Evolutionary conservation across 2,888 invertebrate genomes (phyloP).

Genomic region (Chromoteleia sp.): DNA sequence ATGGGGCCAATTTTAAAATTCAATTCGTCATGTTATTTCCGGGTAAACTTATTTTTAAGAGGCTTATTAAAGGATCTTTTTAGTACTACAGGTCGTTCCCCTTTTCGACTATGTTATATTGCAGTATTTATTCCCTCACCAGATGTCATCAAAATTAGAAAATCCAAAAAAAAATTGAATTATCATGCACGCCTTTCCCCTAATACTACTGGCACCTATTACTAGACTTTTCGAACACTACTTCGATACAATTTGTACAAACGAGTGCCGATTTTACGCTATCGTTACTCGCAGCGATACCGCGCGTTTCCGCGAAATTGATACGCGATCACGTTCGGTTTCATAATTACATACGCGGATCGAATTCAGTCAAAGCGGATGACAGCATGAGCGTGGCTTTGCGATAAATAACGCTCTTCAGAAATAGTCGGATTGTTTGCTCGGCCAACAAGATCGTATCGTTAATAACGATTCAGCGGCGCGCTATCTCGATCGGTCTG

Average conservation of each 20-base stretch:
- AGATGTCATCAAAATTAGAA: too few species aligned
- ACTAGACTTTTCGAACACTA: too few species aligned
- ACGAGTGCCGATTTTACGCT: neutral
- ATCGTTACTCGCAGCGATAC: conserved; percentile 4
- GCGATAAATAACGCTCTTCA: conserved; percentile 6
- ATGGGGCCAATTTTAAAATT: too few species aligned
- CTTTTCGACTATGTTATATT: too few species aligned
- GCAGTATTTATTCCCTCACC: too few species aligned
- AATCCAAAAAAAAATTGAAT: too few species aligned
- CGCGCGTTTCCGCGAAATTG: conserved; percentile 29
- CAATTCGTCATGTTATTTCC: too few species aligned
- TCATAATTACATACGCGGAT: conserved; percentile 6
- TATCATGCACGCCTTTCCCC: too few species aligned
- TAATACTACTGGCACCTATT: too few species aligned
- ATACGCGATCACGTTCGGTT: conserved; percentile 1
- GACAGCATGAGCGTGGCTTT: neutral
- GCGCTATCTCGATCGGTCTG: conserved; percentile 32
- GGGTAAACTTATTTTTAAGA: too few species aligned
- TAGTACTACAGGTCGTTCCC: too few species aligned
- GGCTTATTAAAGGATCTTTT: too few species aligned
- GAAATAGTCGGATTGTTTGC: conserved; percentile 32
- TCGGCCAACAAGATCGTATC: conserved; percentile 46
- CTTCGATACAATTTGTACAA: neutral
- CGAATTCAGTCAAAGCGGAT: conserved; percentile 7
- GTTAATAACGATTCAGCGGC: conserved; percentile 30